Percentiles rank a stretch among this genome's conserved stretches.
Conservation (phyloP, 2,113 vertebrate genomes). For the Rhea pennata region DNA sequence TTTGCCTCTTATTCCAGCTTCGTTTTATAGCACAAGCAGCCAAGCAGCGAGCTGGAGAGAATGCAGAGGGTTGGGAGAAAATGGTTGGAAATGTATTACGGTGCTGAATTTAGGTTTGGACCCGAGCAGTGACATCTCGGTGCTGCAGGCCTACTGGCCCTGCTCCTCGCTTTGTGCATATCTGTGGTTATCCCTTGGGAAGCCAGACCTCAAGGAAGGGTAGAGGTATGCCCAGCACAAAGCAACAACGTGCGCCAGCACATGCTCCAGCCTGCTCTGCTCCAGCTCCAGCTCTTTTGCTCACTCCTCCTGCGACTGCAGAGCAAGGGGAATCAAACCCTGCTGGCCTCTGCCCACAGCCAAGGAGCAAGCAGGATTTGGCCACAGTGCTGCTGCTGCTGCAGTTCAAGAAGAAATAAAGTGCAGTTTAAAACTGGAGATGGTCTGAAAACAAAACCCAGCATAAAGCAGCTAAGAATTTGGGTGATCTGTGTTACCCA, state of each 20-base stretch:
- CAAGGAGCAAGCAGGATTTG: not conserved
- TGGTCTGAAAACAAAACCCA: not conserved
- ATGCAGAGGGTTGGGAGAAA: not conserved
- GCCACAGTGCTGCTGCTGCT: not conserved
- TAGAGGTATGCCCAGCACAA: fast-evolving
- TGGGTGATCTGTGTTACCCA: not conserved
- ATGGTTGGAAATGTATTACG: fast-evolving
- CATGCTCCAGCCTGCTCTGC: too few species aligned
- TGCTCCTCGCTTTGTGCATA: fast-evolving
- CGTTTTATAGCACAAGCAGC: fast-evolving
- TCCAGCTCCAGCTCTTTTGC: not conserved
- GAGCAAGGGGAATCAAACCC: not conserved
- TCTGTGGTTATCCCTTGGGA: fast-evolving
- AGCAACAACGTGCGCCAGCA: too few species aligned
- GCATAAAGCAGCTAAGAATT: slow-evolving; percentile 28
- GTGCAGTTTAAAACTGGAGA: slow-evolving; percentile 11
- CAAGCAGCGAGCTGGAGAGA: fast-evolving
- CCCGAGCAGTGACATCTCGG: fast-evolving
- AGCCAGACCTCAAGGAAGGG: not conserved
- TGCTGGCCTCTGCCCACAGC: not conserved
- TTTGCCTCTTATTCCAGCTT: not conserved
- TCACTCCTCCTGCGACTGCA: not conserved
- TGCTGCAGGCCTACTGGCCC: not conserved
- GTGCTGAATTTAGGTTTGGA: fast-evolving
- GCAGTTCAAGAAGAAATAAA: not conserved